A percentile compares a stretch with the other conserved stretches of the same genome.
These are phyloP conservation scores for Mesochorus sp. DNA, from an alignment of 2,888 invertebrate genomes.

Conservation along the genomic window DNA sequence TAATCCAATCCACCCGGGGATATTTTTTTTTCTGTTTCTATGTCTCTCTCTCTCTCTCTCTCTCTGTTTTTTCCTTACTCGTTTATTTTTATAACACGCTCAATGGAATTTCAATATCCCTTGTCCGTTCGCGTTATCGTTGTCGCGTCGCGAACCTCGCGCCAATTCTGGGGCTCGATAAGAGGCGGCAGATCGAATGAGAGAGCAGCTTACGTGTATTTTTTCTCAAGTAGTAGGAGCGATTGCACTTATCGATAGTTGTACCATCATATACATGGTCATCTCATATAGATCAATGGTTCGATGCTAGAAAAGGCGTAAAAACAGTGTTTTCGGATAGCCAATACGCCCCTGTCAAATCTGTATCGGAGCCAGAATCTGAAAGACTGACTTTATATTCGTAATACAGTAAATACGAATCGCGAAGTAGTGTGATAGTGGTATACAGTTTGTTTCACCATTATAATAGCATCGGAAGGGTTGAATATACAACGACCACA, in stretches of 20 bases:
- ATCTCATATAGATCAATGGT: background rate
- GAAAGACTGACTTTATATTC: background rate
- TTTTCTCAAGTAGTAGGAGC: conserved; percentile 22
- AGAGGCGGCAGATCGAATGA: background rate
- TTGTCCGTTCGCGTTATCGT: conserved; percentile 33
- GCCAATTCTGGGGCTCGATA: background rate
- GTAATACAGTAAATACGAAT: conserved; percentile 59
- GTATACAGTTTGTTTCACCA: conserved; percentile 62
- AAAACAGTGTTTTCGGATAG: too few species aligned
- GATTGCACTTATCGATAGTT: conserved; percentile 56
- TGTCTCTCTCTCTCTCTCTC: too few species aligned
- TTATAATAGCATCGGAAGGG: conserved; percentile 57
- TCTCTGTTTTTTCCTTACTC: background rate
- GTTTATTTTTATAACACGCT: background rate
- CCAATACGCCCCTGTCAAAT: too few species aligned
- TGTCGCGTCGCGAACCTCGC: background rate
- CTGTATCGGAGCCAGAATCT: conserved; percentile 10
- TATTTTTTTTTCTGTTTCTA: background rate
- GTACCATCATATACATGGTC: background rate
- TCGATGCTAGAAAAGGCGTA: too few species aligned
- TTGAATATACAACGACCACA: background rate
- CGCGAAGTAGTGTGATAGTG: conserved; percentile 6
- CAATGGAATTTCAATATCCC: conserved; percentile 27
- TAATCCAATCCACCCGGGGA: background rate
- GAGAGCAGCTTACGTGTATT: conserved; percentile 13